Evolutionary conservation across 2,797 vertebrate genomes (phyloP).

Genomic region (Halcyon smyrnensis): DNA sequence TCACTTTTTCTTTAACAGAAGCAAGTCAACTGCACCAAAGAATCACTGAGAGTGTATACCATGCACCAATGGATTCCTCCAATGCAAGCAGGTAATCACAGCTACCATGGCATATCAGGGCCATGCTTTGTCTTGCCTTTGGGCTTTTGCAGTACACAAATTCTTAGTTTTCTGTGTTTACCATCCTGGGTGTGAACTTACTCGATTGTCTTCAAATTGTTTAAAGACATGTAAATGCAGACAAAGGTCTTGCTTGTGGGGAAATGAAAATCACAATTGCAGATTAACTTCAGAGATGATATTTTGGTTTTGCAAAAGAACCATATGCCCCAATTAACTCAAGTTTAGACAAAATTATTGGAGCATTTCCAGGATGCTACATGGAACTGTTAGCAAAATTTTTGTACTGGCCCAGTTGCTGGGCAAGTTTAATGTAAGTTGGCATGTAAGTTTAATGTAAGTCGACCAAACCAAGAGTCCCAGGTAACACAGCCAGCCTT

Average conservation of each 20-base stretch:
- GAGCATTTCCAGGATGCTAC: neutral
- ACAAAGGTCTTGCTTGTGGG: neutral
- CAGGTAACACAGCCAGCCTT: neutral
- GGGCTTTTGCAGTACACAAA: neutral
- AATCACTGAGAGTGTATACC: conserved; percentile 86
- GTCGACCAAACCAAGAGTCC: neutral
- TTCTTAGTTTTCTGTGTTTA: neutral
- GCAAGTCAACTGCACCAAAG: conserved; percentile 90
- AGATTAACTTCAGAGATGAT: neutral
- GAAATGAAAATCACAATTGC: neutral
- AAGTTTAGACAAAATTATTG: neutral
- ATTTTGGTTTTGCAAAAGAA: neutral
- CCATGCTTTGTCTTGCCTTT: neutral
- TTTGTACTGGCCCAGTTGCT: neutral
- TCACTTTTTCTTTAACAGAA: conserved; percentile 77
- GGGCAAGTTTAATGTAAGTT: neutral
- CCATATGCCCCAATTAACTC: neutral
- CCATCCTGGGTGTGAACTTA: neutral
- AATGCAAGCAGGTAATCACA: conserved; percentile 63
- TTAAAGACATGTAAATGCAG: neutral
- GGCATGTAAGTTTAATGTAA: neutral
- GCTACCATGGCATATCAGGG: neutral
- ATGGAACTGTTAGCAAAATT: neutral
- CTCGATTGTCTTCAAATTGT: neutral
- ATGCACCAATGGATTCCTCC: conserved; percentile 84